Evolutionary conservation across 1,140 invertebrate genomes (phyloP), one percentile per base, ranked within the genome.

Genomic region (Drosophila mauritiana): DNA sequence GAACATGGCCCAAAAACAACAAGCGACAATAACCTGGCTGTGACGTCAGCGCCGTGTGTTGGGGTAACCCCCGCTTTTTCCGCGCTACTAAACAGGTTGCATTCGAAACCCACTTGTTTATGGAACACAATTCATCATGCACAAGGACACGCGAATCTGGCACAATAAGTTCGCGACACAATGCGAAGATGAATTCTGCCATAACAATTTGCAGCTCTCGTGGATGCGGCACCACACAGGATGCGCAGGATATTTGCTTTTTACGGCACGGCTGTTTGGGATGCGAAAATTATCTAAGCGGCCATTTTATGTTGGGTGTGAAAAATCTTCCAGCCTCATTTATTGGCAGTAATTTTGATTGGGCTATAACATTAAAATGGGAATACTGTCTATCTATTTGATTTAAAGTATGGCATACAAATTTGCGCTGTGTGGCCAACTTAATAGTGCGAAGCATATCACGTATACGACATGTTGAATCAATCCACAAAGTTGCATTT

Each of bases 31-130:
- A 48, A 49, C 59, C 58, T 40, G 43, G 62, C 36, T 3, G 63
- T 86, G 83, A 86, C 78, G 83, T 86, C 73, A 76, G 72, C 20
- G 13, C 73, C 76, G 72, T 20, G 13, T 7, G 13, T 10, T n/a
- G 27, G 52, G 51, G 51, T 37, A 36, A 69, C 7, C 43, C 25
- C 51, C 15, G 15, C 6, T 55, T 4, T 4, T 37, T 63, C 17
- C 39, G 20, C 13, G 13, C 34, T 20, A 37, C 59, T 15, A 65
- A 65, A 67, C 64, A 56, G 67, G 67, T 70, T 69, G 67, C 64
- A 70, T 48, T 39, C 25, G 20, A 15, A 34, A 34, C 51, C 15
- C 45, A 42, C 54, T 17, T 15, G 39, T 13, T 27, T 39, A 57
- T 45, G 63, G 48, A 27, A 55, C 13, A 34, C 65, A 56, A 72